These are phyloP conservation scores for Drosophila fuyamai DNA, from an alignment of 1,140 invertebrate species.

Conservation along the genomic window DNA sequence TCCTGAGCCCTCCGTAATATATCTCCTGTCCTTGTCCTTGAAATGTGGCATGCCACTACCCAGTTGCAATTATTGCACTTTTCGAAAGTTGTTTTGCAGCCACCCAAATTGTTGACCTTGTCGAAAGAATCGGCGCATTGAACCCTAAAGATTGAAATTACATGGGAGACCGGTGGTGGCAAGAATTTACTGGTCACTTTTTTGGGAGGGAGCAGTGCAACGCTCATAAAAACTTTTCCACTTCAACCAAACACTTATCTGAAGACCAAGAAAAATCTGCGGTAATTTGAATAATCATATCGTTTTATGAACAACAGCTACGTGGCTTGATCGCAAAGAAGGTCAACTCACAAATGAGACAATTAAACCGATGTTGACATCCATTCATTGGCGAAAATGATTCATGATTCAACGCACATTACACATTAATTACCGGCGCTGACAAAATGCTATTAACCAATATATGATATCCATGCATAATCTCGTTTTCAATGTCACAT, in stretches of 20 bases:
- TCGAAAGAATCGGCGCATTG: conserved; percentile 43
- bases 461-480: conserved; percentile 62
- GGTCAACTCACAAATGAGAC: conserved; percentile 40
- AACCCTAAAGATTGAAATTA: conserved; percentile 30
- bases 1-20: conserved; percentile 7
- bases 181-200: conserved; percentile 1
- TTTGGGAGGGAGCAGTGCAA: background rate
- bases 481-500: conserved; percentile 71
- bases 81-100: conserved; percentile 72
- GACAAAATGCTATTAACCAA: conserved; percentile 62
- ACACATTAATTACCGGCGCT: conserved; percentile 59
- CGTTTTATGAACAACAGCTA: conserved; percentile 1
- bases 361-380: conserved; percentile 39
- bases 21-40: conserved; percentile 51
- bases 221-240: background rate
- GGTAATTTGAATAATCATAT: conserved; percentile 29
- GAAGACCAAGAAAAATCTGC: conserved; percentile 24
- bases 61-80: conserved; percentile 32
- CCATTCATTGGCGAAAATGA: conserved; percentile 54
- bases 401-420: conserved; percentile 58
- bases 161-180: background rate
- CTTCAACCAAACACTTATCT: conserved; percentile 8
- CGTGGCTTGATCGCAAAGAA: conserved; percentile 33
- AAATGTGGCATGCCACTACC: conserved; percentile 47
- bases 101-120: conserved; percentile 64